phyloP scores from a whole-genome alignment of 2,797 vertebrate genomes.

The Lepus townsendii region DNA sequence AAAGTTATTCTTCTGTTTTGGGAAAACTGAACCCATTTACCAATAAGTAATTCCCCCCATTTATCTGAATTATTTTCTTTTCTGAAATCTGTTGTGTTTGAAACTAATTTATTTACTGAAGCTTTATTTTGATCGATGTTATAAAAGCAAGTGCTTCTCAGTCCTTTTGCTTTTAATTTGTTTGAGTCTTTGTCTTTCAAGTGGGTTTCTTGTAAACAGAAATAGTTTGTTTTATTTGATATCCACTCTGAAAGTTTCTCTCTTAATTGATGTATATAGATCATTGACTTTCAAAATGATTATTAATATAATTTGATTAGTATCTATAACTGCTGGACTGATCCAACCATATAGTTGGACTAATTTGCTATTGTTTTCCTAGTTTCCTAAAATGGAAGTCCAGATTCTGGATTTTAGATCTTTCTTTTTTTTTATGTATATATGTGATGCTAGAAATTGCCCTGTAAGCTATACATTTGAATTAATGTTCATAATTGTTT shows the following conservation, averaged over 20 bases:
- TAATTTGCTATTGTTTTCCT: not conserved
- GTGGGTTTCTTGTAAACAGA: not conserved
- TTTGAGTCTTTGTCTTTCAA: not conserved
- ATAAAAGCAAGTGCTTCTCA: not conserved
- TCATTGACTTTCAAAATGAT: not conserved
- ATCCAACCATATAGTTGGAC: not conserved
- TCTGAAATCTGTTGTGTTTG: not conserved
- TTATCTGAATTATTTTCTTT: not conserved
- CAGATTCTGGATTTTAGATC: no score
- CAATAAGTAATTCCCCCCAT: not conserved
- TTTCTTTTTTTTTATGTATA: no score
- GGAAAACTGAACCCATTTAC: not conserved
- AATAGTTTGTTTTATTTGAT: not conserved
- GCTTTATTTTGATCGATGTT: not conserved
- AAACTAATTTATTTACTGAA: not conserved
- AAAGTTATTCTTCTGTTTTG: not conserved
- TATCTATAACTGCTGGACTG: not conserved
- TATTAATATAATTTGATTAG: not conserved
- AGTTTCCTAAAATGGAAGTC: no score
- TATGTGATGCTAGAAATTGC: no score
- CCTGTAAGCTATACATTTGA: no score
- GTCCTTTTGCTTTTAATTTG: not conserved
- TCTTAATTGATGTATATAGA: not conserved
- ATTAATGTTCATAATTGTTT: not conserved
- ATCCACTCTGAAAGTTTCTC: not conserved